Evolutionary conservation across 1,140 invertebrate genomes (phyloP), one percentile per base, ranked within the genome.

Genomic region (Lanistes nyassanus): DNA sequence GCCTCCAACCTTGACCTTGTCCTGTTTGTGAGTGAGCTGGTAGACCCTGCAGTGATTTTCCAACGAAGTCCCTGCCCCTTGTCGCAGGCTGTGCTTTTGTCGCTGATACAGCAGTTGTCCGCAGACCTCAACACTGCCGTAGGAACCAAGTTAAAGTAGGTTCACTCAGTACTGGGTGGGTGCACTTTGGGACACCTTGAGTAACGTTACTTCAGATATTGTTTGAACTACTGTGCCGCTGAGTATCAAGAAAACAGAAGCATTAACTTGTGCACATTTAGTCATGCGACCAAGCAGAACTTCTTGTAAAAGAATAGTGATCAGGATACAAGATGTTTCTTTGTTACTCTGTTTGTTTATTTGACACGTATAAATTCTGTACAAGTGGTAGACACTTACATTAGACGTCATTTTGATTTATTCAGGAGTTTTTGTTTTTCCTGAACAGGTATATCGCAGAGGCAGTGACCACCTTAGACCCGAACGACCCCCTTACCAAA

Each of bases 61-160:
- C 85, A 85, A 13, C 89, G 92, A 67, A 86, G 83, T 11, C 92
- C 93, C 1, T 94, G 93, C 85, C 91, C 92, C 21, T 89, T 96
- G 21, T 93, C 94, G 71, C 96, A 97, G 84, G 94, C 94, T 80
- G 95, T 97, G 55, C 91, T 98, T 68, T 90, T 98, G 37, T 97
- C 96, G 0, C 91, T 98, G 3, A 95, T 98, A 79, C 96, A 97
- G 88, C 97, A 98, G 86, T 92, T 98, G 4, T 94, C 95, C 5
- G 94, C 94, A 2, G 95, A 98, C 87, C 92, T 98, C 87, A 91
- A 91, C 37, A 91, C 93, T 71, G 93, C 96, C 83, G 95, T 95
- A n/a, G 94, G 95, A 81, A 91, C 96, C 6, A 98, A 97, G 88
- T 92, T 95, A 80, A 95, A 93, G 95, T 97, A 90, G 84, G 85